Conservation (phyloP, 2,888 invertebrate genomes). For the Scelioninae gen. 2 region DNA sequence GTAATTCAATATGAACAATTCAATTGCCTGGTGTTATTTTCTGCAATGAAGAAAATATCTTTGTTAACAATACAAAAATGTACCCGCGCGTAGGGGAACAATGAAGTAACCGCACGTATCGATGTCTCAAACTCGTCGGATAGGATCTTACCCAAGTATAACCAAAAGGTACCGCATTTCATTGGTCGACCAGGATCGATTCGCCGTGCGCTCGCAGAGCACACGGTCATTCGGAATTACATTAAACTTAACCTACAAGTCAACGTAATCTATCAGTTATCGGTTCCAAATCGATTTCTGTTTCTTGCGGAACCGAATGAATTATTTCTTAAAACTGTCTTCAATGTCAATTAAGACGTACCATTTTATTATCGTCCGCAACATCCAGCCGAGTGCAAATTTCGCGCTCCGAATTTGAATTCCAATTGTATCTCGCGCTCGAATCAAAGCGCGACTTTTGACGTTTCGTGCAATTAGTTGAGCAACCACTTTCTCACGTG, state of each 20-base stretch:
- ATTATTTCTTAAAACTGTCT: constrained; percentile 33
- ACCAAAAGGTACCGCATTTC: constrained; percentile 42
- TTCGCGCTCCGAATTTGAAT: too few relatives aligned
- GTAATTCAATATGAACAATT: too few relatives aligned
- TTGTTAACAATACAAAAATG: constrained; percentile 40
- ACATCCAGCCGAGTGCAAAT: too few relatives aligned
- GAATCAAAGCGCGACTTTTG: too few relatives aligned
- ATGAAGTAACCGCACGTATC: constrained; percentile 48
- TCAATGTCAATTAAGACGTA: constrained; percentile 4
- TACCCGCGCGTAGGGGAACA: constrained; percentile 34
- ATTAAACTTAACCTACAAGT: constrained; percentile 55
- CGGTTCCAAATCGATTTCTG: constrained; percentile 35
- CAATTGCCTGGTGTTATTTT: too few relatives aligned
- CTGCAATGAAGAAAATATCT: constrained; percentile 23
- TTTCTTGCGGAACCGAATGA: constrained; percentile 19
- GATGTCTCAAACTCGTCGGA: constrained; percentile 32
- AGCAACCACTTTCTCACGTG: too few relatives aligned
- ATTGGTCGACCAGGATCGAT: constrained; percentile 51
- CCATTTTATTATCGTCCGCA: constrained; percentile 14
- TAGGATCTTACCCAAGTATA: constrained; percentile 6
- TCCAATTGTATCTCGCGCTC: too few relatives aligned
- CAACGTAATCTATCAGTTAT: constrained; percentile 25
- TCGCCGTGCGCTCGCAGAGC: constrained; percentile 38
- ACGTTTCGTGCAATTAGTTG: too few relatives aligned
- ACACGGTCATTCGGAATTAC: constrained; percentile 54